phyloP scores from a whole-genome alignment of 2,888 invertebrate species.

The Epirrita christyi region DNA sequence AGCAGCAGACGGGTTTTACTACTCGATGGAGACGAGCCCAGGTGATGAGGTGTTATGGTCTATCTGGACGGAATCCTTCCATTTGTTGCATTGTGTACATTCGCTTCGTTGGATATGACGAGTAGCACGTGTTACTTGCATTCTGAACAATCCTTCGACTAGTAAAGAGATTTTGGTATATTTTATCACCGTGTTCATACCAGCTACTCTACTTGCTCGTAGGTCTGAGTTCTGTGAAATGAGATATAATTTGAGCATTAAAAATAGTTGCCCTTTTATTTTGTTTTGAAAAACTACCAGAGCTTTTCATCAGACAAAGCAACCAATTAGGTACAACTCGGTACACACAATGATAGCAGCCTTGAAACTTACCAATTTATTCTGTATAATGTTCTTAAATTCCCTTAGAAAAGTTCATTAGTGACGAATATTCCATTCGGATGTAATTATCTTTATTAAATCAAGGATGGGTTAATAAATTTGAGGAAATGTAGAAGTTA shows the following conservation, averaged over 20 bases:
- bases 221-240: background rate
- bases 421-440: background rate
- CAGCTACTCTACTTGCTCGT: background rate
- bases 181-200: background rate
- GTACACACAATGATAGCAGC: background rate
- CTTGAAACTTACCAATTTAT: background rate
- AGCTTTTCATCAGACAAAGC: background rate
- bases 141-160: background rate
- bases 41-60: slow-evolving; percentile 63
- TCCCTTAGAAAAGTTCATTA: background rate
- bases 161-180: background rate
- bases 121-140: slow-evolving; percentile 9
- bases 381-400: background rate
- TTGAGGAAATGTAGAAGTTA: slow-evolving; percentile 5
- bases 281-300: background rate
- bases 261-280: background rate
- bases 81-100: slow-evolving; percentile 47
- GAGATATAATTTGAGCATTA: background rate
- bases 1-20: slow-evolving; percentile 79
- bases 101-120: slow-evolving; percentile 17
- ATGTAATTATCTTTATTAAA: background rate
- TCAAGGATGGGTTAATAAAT: slow-evolving; percentile 12
- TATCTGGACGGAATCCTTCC: slow-evolving; percentile 53
- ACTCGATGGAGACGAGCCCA: slow-evolving; percentile 58
- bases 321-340: background rate